Base-by-base conservation (phyloP, 2,797 vertebrate genomes). In the Acanthis flammea region DNA sequence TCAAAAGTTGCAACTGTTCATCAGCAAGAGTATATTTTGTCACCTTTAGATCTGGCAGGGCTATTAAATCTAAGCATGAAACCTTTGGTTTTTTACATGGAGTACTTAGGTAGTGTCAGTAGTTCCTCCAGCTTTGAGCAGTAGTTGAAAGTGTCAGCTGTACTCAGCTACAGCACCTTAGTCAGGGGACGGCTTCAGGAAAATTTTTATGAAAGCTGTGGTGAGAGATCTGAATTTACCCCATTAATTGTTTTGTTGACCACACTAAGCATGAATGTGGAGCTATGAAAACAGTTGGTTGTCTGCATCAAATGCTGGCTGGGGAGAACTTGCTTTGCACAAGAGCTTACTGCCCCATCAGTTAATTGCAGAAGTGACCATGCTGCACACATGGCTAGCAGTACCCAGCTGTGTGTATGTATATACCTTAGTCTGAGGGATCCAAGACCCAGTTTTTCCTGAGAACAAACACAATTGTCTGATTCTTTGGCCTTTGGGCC, bases 71-170 rank as follows among this genome's bases (percentile, higher is more conserved):
- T 41, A 24, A 54, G 39, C 4, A 0, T 45, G 77, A 86, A 91
- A 61, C 27, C 15, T 75, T 84, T 1, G 0, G 12, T 91, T 77
- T 65, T 37, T 25, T 45, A 3, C 1, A 0, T 58, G 39, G 28
- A 42, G 7, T 65, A 89, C 37, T 73, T 33, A 22, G 16, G 11
- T 67, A 39, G 35, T n/a, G 25, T 61, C 28, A 50, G 2, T n/a
- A 10, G 41, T 53, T 86, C 53, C 27, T 55, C n/a, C 17, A 45
- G 6, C 45, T 75, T 77, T 68, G 15, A 28, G 12, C 31, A 62
- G 45, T 19, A 70, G 24, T 57, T 87, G 30, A 16, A 82, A 68
- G 31, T 42, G 47, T 35, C 17, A 27, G 2, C n/a, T 70, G 8
- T 41, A 28, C 9, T 76, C 8, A 3, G 10, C 28, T 60, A 44